These are phyloP conservation scores for Polietes domitor DNA, from an alignment of 2,888 invertebrate genomes.

Conservation along the genomic window DNA sequence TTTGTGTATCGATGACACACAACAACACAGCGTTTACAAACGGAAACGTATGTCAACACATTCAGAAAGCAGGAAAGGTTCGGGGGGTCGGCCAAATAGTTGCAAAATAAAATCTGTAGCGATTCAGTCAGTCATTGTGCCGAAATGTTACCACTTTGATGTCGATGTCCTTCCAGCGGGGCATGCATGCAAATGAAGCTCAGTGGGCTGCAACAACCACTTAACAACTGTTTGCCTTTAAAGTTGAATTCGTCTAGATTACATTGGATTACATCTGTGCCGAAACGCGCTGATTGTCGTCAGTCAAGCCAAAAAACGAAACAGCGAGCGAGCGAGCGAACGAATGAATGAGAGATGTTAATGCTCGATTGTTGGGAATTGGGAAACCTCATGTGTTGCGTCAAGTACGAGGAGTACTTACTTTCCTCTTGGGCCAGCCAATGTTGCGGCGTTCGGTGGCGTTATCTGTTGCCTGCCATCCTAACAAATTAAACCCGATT, in stretches of 20 bases:
- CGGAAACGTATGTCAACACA: slow-evolving; percentile 61
- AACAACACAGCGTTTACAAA: slow-evolving; percentile 51
- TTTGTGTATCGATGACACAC: slow-evolving; percentile 65
- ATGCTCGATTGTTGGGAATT: background rate
- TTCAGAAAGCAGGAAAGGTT: background rate
- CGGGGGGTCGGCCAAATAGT: slow-evolving; percentile 18
- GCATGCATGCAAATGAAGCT: slow-evolving; percentile 59
- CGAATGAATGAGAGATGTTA: too few relatives aligned
- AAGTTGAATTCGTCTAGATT: slow-evolving; percentile 58
- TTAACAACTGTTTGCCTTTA: slow-evolving; percentile 66
- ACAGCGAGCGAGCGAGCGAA: background rate
- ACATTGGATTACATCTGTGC: slow-evolving; percentile 54
- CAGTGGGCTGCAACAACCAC: slow-evolving; percentile 60
- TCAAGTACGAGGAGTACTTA: background rate
- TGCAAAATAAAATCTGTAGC: slow-evolving; percentile 36
- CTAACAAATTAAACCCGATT: slow-evolving; percentile 63
- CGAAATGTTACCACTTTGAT: slow-evolving; percentile 65
- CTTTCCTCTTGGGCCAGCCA: background rate
- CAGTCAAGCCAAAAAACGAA: background rate
- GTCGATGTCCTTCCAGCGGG: slow-evolving; percentile 44
- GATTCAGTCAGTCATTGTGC: slow-evolving; percentile 42
- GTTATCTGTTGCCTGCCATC: slow-evolving; percentile 54
- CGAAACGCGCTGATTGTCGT: background rate
- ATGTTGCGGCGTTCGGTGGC: background rate
- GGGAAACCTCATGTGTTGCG: background rate